These are phyloP conservation scores for Bibio marci DNA, from an alignment of 2,888 invertebrate genomes.

Conservation along the genomic window DNA sequence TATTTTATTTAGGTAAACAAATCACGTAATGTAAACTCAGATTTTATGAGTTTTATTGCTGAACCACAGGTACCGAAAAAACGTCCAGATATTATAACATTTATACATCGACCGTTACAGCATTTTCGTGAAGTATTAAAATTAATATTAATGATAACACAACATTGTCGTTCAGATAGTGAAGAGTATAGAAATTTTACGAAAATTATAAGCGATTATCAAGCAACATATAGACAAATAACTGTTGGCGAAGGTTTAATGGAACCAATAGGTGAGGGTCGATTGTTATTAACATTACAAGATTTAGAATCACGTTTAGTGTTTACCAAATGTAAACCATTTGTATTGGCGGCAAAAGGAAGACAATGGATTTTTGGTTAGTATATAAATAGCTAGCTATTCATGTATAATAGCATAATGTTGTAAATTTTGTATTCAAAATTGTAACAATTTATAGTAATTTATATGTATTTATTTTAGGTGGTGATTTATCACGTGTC, in stretches of 20 bases:
- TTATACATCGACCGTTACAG: slow-evolving; percentile 70
- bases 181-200: slow-evolving; percentile 29
- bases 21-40: slow-evolving; percentile 54
- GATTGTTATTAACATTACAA: slow-evolving; percentile 62
- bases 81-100: slow-evolving; percentile 68
- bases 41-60: slow-evolving; percentile 63
- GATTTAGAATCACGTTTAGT: slow-evolving; percentile 76
- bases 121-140: slow-evolving; percentile 52
- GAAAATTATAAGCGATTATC: slow-evolving; percentile 27
- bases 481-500: slow-evolving; percentile 66
- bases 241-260: slow-evolving; percentile 70
- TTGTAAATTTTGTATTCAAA: too few species aligned
- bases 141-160: slow-evolving; percentile 35
- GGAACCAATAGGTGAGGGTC: slow-evolving; percentile 71
- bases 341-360: slow-evolving; percentile 64
- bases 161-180: slow-evolving; percentile 27
- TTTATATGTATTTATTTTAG: neutral
- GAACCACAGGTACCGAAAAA: slow-evolving; percentile 66
- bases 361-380: slow-evolving; percentile 70
- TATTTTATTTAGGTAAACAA: slow-evolving; percentile 37
- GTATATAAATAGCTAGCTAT: neutral
- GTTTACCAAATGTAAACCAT: slow-evolving; percentile 82
- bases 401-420: too few species aligned
- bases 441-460: too few species aligned
- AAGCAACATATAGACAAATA: slow-evolving; percentile 61